Evolutionary conservation across 1,140 invertebrate species (phyloP).

Genomic region (Micrasema longulum): DNA sequence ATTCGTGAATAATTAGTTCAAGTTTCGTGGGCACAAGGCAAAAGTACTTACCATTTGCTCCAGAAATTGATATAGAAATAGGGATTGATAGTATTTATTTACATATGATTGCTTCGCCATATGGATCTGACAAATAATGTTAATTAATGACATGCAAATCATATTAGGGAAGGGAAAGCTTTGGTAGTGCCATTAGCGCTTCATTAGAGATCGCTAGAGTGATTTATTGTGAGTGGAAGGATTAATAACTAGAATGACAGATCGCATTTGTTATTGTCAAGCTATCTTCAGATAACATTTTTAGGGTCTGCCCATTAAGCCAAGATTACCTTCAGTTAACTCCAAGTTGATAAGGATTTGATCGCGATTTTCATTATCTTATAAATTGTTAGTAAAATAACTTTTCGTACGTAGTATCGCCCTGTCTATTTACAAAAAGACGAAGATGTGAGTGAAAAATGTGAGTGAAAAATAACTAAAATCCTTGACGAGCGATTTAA

Average conservation of each 20-base stretch:
- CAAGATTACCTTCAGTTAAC: too few species aligned
- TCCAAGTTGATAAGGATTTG: too few species aligned
- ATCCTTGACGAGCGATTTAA: too few species aligned
- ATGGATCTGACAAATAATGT: background rate
- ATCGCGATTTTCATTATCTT: too few species aligned
- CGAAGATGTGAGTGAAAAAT: too few species aligned
- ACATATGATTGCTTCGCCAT: background rate
- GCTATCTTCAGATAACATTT: too few species aligned
- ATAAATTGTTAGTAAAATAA: too few species aligned
- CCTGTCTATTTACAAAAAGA: too few species aligned
- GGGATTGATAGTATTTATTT: background rate
- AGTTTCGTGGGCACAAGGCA: background rate
- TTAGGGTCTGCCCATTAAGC: too few species aligned
- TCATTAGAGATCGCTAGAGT: slow-evolving; percentile 24
- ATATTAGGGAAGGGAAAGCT: slow-evolving; percentile 5
- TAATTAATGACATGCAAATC: slow-evolving; percentile 34
- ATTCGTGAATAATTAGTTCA: background rate
- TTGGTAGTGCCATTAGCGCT: slow-evolving; percentile 11
- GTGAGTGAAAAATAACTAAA: too few species aligned
- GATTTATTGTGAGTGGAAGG: slow-evolving; percentile 14
- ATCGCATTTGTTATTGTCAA: background rate
- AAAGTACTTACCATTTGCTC: slow-evolving; percentile 1
- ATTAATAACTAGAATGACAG: slow-evolving; percentile 17
- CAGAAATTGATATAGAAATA: background rate
- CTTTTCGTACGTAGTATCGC: too few species aligned